A percentile compares a stretch with the other conserved stretches of the same genome.
These are phyloP conservation scores for Orius insidiosus DNA, from an alignment of 1,140 invertebrate genomes.

Conservation along the genomic window DNA sequence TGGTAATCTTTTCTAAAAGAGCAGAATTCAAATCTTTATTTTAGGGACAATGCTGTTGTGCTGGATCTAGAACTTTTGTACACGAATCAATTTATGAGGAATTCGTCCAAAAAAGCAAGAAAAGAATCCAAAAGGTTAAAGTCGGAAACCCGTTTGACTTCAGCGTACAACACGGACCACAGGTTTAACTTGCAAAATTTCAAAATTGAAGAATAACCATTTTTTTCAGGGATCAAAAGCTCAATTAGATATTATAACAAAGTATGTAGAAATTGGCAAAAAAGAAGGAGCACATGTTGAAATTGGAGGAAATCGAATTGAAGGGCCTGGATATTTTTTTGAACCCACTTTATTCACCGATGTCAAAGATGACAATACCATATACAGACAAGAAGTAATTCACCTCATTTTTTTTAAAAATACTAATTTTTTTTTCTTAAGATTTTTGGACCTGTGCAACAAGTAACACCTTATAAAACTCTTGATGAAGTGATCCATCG, in stretches of 20 bases:
- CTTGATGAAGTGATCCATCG: conserved; percentile 79
- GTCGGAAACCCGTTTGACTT: conserved; percentile 82
- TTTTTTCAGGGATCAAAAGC: conserved; percentile 53
- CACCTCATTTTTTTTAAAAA: too few relatives aligned
- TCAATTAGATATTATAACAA: conserved; percentile 72
- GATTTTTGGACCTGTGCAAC: conserved; percentile 97
- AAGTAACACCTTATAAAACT: conserved; percentile 81
- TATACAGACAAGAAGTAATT: conserved; percentile 75
- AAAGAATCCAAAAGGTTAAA: conserved; percentile 57
- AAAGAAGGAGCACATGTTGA: conserved; percentile 75
- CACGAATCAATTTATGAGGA: conserved; percentile 83
- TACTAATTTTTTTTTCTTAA: conserved; percentile 26
- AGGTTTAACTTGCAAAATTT: too few relatives aligned
- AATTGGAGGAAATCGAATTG: conserved; percentile 53
- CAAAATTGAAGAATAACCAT: neutral
- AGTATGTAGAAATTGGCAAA: conserved; percentile 67
- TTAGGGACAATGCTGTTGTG: conserved; percentile 57
- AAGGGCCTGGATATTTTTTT: conserved; percentile 73
- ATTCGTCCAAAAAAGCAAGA: conserved; percentile 76
- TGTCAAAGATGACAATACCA: conserved; percentile 82
- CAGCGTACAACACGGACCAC: conserved; percentile 70
- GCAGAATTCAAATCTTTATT: too few relatives aligned
- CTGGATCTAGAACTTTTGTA: conserved; percentile 76
- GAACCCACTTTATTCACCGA: conserved; percentile 91
- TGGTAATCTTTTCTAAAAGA: conserved; percentile 28